Conservation (phyloP, 2,113 vertebrate genomes). For the Dipodomys spectabilis region DNA sequence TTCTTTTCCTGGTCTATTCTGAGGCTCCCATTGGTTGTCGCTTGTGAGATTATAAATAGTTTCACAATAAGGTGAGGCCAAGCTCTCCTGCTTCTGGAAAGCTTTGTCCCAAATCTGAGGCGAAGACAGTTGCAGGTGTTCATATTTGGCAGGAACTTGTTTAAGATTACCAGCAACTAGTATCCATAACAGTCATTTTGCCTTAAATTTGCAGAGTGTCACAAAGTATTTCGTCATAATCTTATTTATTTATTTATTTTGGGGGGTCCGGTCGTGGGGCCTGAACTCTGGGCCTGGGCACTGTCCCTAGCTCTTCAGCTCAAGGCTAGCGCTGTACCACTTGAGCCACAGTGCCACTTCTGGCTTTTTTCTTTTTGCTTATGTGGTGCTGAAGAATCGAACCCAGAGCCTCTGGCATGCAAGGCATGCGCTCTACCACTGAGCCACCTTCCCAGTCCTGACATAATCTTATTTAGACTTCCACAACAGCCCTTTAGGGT, state of each 20-base stretch:
- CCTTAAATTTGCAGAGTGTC: not conserved
- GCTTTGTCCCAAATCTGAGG: slow-evolving; percentile 1
- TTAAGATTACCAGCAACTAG: not conserved
- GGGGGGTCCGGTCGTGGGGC: no score
- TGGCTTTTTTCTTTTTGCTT: no score
- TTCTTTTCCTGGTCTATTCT: slow-evolving; percentile 27
- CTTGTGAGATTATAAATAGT: slow-evolving; percentile 72
- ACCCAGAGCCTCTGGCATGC: no score
- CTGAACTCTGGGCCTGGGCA: no score
- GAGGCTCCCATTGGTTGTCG: slow-evolving; percentile 55
- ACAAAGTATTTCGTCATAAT: not conserved
- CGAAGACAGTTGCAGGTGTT: slow-evolving; percentile 16
- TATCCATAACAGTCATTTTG: not conserved
- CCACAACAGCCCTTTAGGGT: not conserved
- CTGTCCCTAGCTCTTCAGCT: no score
- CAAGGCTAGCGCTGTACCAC: no score
- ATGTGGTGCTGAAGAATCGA: no score
- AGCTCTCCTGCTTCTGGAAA: not conserved
- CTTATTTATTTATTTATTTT: not conserved
- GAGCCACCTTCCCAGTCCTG: no score
- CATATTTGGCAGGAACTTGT: slow-evolving; percentile 6
- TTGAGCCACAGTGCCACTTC: no score
- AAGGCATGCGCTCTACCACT: no score
- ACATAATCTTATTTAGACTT: not conserved
- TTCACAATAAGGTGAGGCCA: slow-evolving; percentile 69